Evolutionary conservation across 2,888 invertebrate species (phyloP), one percentile per base, ranked within the genome.

Genomic region (Diarsia dahlii): DNA sequence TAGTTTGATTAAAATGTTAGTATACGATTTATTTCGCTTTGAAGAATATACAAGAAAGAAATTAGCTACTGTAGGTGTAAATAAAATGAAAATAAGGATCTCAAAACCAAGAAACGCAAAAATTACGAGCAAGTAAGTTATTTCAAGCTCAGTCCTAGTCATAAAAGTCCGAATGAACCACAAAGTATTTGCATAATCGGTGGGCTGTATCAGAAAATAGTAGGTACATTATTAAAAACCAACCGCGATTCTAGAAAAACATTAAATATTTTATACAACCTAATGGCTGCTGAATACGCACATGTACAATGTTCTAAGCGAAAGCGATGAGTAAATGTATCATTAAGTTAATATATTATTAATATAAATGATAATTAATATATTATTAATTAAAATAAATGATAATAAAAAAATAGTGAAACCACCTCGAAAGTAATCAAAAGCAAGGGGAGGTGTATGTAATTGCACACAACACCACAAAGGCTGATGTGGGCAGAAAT

Each of bases 391-490:
- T 91, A 93, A 91, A 90, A 87, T 89, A 90, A 90, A 91, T 90
- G 82, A 87, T 85, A 89, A 85, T 89, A 89, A 89, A 92, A 87
- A 82, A 85, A 76, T 34, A 2, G 69, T 70, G 65, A 87, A 86
- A 84, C 80, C 84, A 86, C 85, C 82, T 89, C 87, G 85, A 91
- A 90, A 91, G 92, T 91, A 92, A 93, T 93, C 91, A 92, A 91
- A 91, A 79, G 87, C 77, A 87, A 89, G 86, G 81, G 86, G 89
- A 91, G 90, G 91, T 90, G 86, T 91, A 90, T 91, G 90, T 94
- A 94, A 94, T 95, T 94, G 91, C 91, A 90, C 82, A 88, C 84
- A 89, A 88, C 86, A 92, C 93, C 93, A 93, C 94, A 94, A 93
- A 91, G 88, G 89, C 90, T 88, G 87, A 89, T 90, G 91, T 89